Percentiles rank a stretch among this genome's conserved stretches.
phyloP scores from a whole-genome alignment of 2,888 invertebrate species.

The Metallyticus violacea region DNA sequence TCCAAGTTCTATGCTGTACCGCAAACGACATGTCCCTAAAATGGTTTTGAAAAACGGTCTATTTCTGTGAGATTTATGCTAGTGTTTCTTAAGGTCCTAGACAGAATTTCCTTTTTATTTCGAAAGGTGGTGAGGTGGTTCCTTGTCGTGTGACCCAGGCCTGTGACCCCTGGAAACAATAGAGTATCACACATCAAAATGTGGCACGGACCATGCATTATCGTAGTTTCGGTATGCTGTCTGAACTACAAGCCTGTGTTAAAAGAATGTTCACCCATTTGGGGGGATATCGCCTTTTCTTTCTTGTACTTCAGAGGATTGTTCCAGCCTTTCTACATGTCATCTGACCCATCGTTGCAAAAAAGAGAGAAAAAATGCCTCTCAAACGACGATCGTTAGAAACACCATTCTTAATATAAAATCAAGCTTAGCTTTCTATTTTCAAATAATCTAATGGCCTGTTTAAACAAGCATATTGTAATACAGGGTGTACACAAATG shows the following conservation, averaged over 20 bases:
- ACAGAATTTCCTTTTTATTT: background rate
- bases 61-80: background rate
- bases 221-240: background rate
- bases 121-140: background rate
- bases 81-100: background rate
- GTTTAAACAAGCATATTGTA: too few relatives aligned
- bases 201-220: background rate
- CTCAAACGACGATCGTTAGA: too few relatives aligned
- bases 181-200: constrained; percentile 13
- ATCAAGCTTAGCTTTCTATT: too few relatives aligned
- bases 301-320: too few relatives aligned
- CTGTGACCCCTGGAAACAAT: background rate
- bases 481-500: too few relatives aligned
- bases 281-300: too few relatives aligned
- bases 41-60: background rate
- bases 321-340: too few relatives aligned
- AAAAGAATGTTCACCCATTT: background rate
- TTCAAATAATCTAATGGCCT: too few relatives aligned
- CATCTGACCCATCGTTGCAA: too few relatives aligned
- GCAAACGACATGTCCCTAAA: background rate
- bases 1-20: background rate
- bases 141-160: background rate
- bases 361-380: too few relatives aligned
- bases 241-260: background rate
- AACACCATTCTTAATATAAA: too few relatives aligned